Percentiles rank a stretch among this genome's conserved stretches.
phyloP scores from a whole-genome alignment of 2,797 vertebrate genomes.

The Rhabdophis nuchalis region DNA sequence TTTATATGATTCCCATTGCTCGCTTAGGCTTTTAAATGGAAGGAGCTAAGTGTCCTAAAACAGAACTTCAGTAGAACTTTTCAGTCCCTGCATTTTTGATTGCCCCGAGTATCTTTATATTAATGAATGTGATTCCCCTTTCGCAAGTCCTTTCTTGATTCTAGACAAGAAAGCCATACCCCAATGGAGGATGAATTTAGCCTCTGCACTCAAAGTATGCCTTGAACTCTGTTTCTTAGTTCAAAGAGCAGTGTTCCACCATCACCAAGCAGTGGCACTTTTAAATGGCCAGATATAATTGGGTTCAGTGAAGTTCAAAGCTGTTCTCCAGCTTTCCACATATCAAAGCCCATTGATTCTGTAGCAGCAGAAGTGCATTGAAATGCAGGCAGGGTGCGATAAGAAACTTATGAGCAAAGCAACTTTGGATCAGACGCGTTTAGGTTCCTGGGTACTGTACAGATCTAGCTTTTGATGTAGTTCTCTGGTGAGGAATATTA shows the following conservation, averaged over 20 bases:
- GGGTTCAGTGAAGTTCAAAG: constrained; percentile 76
- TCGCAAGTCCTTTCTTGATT: constrained; percentile 35
- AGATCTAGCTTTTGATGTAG: constrained; percentile 55
- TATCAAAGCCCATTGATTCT: constrained; percentile 74
- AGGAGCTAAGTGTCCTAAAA: background rate
- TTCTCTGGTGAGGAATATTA: constrained; percentile 52
- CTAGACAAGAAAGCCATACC: constrained; percentile 47
- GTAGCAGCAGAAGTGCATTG: constrained; percentile 49
- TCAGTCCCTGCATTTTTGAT: constrained; percentile 23
- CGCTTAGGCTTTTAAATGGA: background rate
- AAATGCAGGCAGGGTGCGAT: constrained; percentile 59
- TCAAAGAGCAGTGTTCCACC: constrained; percentile 64
- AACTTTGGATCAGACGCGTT: constrained; percentile 55
- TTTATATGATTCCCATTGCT: background rate
- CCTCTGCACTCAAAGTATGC: constrained; percentile 47
- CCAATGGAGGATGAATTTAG: constrained; percentile 45
- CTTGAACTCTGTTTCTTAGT: constrained; percentile 67
- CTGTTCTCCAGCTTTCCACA: constrained; percentile 62
- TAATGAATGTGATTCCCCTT: constrained; percentile 56
- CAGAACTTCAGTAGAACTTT: constrained; percentile 33
- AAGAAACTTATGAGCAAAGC: constrained; percentile 63
- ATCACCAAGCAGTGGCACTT: constrained; percentile 62
- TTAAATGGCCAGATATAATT: constrained; percentile 75
- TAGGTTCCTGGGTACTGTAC: constrained; percentile 59
- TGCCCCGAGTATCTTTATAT: constrained; percentile 44